Conservation (phyloP, 2,888 invertebrate genomes). For the Pristionchus mayeri region DNA sequence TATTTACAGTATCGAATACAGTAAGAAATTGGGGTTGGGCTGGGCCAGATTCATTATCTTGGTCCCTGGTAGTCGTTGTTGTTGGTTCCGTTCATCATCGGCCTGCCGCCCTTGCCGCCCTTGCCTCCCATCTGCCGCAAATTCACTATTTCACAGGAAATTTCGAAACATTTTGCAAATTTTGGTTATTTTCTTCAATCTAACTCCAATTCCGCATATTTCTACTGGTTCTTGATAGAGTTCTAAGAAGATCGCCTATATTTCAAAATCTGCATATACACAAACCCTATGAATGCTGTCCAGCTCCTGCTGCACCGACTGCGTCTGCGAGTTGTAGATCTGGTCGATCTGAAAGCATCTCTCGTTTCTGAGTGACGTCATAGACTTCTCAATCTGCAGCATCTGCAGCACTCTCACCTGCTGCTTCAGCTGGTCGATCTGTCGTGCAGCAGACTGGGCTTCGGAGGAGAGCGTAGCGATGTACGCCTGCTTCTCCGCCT, state of each 20-base stretch:
- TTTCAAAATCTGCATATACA: not conserved
- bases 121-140: not conserved
- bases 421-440: slow-evolving; percentile 25
- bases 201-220: no score
- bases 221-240: no score
- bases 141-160: not conserved
- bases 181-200: no score
- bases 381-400: no score
- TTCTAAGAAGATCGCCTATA: not conserved
- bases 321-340: slow-evolving; percentile 14
- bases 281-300: slow-evolving; percentile 29
- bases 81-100: slow-evolving; percentile 4
- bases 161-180: no score
- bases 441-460: not conserved
- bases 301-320: slow-evolving; percentile 22
- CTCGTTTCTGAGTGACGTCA: not conserved
- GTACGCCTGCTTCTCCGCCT: slow-evolving; percentile 1
- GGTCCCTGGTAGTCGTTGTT: not conserved
- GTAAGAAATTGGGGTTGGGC: no score
- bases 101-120: not conserved
- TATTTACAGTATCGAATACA: not conserved
- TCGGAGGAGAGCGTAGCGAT: not conserved
- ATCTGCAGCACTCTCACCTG: not conserved
- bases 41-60: not conserved
- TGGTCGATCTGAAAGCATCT: slow-evolving; percentile 11